A percentile compares a stretch with the other conserved stretches of the same genome.
phyloP scores from a whole-genome alignment of 2,888 invertebrate species.

The Cephus nigrinus region DNA sequence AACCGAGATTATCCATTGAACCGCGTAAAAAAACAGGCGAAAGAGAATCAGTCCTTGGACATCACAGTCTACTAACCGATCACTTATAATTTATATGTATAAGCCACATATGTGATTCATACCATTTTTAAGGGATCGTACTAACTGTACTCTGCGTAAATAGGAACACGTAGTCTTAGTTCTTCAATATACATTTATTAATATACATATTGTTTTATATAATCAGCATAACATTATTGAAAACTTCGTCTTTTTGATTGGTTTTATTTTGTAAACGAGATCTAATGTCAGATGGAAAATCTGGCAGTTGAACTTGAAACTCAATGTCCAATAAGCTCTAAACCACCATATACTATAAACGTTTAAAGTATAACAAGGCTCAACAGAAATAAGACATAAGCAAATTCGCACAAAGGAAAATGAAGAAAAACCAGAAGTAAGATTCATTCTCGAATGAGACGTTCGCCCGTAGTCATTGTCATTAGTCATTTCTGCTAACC shows the following conservation, averaged over 20 bases:
- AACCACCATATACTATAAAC: background rate
- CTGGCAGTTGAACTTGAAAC: background rate
- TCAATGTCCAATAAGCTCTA: background rate
- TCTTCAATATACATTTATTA: no score
- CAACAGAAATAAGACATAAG: background rate
- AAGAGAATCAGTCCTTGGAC: no score
- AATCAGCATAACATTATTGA: background rate
- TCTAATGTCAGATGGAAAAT: no score
- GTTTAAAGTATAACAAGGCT: background rate
- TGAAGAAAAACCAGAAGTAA: background rate
- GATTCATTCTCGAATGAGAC: background rate
- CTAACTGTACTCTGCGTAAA: no score
- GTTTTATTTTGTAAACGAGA: no score
- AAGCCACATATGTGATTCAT: no score
- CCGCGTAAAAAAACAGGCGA: no score
- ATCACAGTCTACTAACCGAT: no score
- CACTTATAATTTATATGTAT: no score
- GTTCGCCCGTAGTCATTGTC: background rate
- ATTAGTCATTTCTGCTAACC: background rate
- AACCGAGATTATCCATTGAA: no score
- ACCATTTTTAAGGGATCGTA: no score
- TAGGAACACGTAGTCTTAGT: no score
- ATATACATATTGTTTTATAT: background rate
- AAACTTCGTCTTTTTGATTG: background rate
- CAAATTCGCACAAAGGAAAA: background rate